Conservation (phyloP, 2,113 vertebrate genomes). For the Notothenia coriiceps region DNA sequence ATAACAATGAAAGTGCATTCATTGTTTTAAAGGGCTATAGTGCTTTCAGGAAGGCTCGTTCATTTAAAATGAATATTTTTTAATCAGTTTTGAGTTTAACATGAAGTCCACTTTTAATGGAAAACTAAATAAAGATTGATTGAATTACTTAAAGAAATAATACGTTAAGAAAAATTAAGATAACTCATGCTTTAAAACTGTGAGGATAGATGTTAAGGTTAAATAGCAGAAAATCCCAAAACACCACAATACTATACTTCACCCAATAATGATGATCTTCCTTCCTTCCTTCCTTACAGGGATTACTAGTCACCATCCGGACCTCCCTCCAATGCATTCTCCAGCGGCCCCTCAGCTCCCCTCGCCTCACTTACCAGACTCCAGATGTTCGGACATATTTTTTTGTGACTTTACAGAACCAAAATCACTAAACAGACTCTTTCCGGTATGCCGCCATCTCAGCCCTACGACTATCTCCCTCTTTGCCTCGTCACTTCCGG, state of each 20-base stretch:
- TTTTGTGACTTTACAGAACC: constrained; percentile 84
- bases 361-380: constrained; percentile 72
- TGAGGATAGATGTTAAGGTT: not conserved
- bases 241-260: not conserved
- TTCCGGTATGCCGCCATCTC: constrained; percentile 69
- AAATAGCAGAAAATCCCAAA: not conserved
- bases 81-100: not conserved
- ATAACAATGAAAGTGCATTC: not conserved
- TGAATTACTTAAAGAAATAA: not conserved
- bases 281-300: constrained; percentile 64
- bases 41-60: not conserved
- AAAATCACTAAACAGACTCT: constrained; percentile 78
- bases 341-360: constrained; percentile 48
- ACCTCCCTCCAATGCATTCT: constrained; percentile 46
- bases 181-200: not conserved
- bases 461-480: not conserved
- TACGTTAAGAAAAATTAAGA: not conserved
- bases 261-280: not conserved
- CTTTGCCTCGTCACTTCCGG: constrained; percentile 8
- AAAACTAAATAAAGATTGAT: not conserved
- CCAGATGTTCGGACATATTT: constrained; percentile 81
- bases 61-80: not conserved
- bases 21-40: not conserved
- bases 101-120: not conserved
- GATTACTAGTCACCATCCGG: constrained; percentile 78